Conservation (phyloP, 2,797 vertebrate species). For the Halcyon chelicuti region DNA sequence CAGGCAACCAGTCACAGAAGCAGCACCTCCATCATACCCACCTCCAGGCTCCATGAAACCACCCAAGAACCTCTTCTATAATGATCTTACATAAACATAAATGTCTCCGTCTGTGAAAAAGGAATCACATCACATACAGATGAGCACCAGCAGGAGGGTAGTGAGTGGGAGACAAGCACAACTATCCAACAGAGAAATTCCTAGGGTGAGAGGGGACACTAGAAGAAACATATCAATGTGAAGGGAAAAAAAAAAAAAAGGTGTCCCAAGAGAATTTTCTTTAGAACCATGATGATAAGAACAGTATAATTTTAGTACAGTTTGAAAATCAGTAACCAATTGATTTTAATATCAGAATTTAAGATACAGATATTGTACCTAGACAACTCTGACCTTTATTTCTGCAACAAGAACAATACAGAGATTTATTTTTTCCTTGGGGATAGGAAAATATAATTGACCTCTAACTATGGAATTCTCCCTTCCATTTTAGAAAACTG, state of each 20-base stretch:
- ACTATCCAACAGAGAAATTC: not conserved
- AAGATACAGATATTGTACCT: not conserved
- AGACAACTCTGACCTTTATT: not conserved
- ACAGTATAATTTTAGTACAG: not conserved
- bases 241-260: not conserved
- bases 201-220: not conserved
- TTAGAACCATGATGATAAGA: not conserved
- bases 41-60: not conserved
- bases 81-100: not conserved
- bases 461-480: conserved; percentile 16
- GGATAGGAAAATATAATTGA: conserved; percentile 65
- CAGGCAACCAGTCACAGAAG: not conserved
- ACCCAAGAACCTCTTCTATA: not conserved
- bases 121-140: not conserved
- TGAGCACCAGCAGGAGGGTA: not conserved
- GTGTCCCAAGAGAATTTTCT: not conserved
- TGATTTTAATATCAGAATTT: not conserved
- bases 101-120: not conserved
- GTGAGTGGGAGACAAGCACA: not conserved
- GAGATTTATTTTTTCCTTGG: not conserved
- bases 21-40: not conserved
- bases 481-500: conserved; percentile 32
- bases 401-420: not conserved
- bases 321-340: not conserved
- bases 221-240: not conserved